A percentile compares a stretch with the other conserved stretches of the same genome.
Conservation (phyloP, 1,140 invertebrate genomes). For the Acromyrmex heyeri region DNA sequence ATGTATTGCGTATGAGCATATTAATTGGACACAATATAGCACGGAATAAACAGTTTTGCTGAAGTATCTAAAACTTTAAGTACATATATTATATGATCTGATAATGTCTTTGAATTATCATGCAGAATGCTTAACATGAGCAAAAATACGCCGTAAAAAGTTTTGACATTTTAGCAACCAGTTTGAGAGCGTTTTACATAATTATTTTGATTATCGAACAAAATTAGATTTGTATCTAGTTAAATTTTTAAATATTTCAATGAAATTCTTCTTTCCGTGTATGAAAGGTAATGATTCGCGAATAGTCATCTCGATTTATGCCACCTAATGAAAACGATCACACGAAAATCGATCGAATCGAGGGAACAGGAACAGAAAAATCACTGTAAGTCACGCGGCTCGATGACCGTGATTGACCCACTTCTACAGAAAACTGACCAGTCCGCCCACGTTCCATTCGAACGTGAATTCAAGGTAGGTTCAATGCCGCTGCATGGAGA, state of each 20-base stretch:
- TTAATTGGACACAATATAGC: neutral
- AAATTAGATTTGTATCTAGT: too few relatives aligned
- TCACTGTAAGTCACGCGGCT: conserved; percentile 65
- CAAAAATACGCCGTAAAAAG: too few relatives aligned
- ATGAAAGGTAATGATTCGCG: neutral
- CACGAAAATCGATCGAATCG: conserved; percentile 38
- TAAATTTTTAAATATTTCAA: too few relatives aligned
- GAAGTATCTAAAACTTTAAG: too few relatives aligned
- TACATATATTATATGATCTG: too few relatives aligned
- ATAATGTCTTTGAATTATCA: too few relatives aligned
- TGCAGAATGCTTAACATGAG: too few relatives aligned
- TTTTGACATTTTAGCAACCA: too few relatives aligned
- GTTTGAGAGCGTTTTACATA: too few relatives aligned
- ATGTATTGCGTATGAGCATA: neutral
- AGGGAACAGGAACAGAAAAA: conserved; percentile 68
- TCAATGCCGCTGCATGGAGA: conserved; percentile 82
- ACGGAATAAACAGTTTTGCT: too few relatives aligned
- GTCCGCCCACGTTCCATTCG: conserved; percentile 83
- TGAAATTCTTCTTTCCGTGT: too few relatives aligned
- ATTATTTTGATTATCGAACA: too few relatives aligned
- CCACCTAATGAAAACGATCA: neutral
- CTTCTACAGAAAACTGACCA: conserved; percentile 82
- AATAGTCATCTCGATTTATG: neutral
- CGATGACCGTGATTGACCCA: conserved; percentile 83
- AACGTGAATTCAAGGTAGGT: conserved; percentile 81